Evolutionary conservation across 2,888 invertebrate species (phyloP).

Genomic region (Endomychus coccineus): DNA sequence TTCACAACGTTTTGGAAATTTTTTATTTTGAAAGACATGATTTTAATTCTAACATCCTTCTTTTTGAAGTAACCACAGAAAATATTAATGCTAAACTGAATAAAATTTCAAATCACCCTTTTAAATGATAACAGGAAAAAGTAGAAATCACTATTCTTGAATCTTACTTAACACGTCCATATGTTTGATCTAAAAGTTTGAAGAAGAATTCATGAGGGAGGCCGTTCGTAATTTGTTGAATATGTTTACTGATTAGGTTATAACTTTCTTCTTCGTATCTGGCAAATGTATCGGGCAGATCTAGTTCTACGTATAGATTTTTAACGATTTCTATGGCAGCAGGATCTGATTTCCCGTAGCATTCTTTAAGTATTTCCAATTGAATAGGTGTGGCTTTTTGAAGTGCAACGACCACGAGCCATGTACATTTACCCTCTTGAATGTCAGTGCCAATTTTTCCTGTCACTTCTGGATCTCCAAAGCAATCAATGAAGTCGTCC

Average conservation of each 20-base stretch:
- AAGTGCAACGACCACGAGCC: constrained; percentile 85
- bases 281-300: constrained; percentile 66
- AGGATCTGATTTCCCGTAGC: constrained; percentile 64
- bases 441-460: constrained; percentile 92
- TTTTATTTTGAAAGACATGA: too few species aligned
- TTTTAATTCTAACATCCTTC: too few species aligned
- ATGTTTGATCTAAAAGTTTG: constrained; percentile 73
- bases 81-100: too few species aligned
- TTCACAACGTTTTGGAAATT: too few species aligned
- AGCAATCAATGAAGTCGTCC: constrained; percentile 65
- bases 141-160: too few species aligned
- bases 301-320: constrained; percentile 68
- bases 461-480: constrained; percentile 74
- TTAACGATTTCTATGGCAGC: constrained; percentile 63
- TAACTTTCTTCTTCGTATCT: constrained; percentile 78
- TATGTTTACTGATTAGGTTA: constrained; percentile 72
- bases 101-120: too few species aligned
- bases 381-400: constrained; percentile 68
- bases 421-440: constrained; percentile 91
- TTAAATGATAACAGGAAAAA: too few species aligned
- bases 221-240: constrained; percentile 75
- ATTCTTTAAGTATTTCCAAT: constrained; percentile 63
- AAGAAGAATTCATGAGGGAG: constrained; percentile 75
- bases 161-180: too few species aligned
- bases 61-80: too few species aligned